Evolutionary conservation across 2,888 invertebrate genomes (phyloP).

Genomic region (Heliconius aoede): DNA sequence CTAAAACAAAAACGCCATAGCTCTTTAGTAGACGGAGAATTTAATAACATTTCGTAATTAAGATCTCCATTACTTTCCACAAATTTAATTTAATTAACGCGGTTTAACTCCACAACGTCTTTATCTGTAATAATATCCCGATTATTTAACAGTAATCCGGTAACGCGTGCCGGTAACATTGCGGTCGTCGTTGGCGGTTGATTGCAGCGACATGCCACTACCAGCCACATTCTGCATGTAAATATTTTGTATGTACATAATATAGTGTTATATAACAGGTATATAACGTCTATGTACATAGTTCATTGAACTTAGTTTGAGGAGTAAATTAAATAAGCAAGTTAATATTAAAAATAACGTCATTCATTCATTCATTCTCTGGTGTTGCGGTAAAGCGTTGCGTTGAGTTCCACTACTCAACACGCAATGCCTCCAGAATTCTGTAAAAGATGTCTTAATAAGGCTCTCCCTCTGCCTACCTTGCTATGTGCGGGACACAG

Average conservation of each 20-base stretch:
- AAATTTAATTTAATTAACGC: conserved; percentile 28
- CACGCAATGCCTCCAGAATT: too few relatives aligned
- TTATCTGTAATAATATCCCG: conserved; percentile 25
- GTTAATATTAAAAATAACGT: too few relatives aligned
- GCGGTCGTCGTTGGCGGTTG: conserved; percentile 47
- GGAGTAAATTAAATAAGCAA: too few relatives aligned
- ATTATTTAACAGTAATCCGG: conserved; percentile 32
- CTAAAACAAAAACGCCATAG: background rate
- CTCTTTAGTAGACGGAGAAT: conserved; percentile 6
- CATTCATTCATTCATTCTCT: too few relatives aligned
- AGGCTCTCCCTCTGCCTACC: too few relatives aligned
- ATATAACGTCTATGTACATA: conserved; percentile 3
- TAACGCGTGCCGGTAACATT: conserved; percentile 41
- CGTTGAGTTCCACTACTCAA: too few relatives aligned
- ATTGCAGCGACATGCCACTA: conserved; percentile 41
- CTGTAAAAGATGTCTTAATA: too few relatives aligned
- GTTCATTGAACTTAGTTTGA: conserved; percentile 8
- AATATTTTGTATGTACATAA: conserved; percentile 36
- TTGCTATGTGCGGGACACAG: too few relatives aligned
- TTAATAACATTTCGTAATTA: conserved; percentile 17
- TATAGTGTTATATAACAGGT: background rate
- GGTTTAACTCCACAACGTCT: conserved; percentile 17
- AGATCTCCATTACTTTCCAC: conserved; percentile 10
- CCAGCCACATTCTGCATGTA: conserved; percentile 36
- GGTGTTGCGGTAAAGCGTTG: too few relatives aligned